Conservation (phyloP, 2,797 vertebrate genomes). For the Mormyrops attenuatus region DNA sequence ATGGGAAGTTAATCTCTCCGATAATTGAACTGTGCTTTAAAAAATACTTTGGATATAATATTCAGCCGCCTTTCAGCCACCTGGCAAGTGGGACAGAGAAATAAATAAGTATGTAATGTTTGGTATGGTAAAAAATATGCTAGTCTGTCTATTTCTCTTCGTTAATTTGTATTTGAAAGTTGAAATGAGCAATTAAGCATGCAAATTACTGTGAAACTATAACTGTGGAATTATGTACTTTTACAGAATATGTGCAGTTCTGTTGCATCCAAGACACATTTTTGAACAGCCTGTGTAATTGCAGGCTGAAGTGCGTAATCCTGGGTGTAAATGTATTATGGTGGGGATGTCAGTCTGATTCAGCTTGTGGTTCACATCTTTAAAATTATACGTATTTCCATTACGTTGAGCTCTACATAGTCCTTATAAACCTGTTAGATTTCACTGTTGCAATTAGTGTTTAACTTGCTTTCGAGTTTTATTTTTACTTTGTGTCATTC, state of each 20-base stretch:
- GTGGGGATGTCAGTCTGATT: not conserved
- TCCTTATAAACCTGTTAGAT: not conserved
- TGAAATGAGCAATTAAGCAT: not conserved
- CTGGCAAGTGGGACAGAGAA: not conserved
- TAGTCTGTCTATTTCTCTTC: not conserved
- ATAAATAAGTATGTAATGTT: not conserved
- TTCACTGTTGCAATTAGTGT: not conserved
- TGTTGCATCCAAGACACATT: not conserved
- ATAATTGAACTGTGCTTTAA: not conserved
- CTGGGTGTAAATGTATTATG: not conserved
- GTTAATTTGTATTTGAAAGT: not conserved
- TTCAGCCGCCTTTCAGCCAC: not conserved
- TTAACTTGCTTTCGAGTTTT: not conserved
- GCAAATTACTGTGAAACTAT: not conserved
- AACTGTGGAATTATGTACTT: not conserved
- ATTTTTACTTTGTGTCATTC: not conserved
- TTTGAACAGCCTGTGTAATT: not conserved
- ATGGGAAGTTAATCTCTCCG: not conserved
- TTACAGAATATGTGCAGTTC: not conserved
- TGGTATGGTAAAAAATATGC: not conserved
- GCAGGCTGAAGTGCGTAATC: not conserved
- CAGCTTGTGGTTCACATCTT: not conserved
- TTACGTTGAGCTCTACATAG: not conserved
- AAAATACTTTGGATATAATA: not conserved
- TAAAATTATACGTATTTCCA: not conserved